Base-by-base conservation (phyloP, 2,797 vertebrate genomes). In the Taeniopygia guttata region DNA sequence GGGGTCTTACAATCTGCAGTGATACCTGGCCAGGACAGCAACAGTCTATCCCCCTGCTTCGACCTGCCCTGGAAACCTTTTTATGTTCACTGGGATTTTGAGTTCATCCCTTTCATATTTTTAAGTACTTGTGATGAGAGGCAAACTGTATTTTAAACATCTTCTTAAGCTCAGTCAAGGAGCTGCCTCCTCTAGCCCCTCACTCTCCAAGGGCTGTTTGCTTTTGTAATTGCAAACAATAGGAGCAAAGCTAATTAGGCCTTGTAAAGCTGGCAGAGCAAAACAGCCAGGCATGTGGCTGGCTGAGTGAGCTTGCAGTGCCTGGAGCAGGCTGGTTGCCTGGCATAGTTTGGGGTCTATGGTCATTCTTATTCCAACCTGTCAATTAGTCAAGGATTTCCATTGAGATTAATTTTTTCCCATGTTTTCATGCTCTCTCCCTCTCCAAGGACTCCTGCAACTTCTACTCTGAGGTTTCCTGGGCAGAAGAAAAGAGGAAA, bases 381-480 rank as follows among this genome's bases (percentile, higher is more conserved):
- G 94, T 93, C 95, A 96, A 95, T 96, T 96, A 96, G 91, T 93
- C 80, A 88, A 87, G 90, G 82, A 95, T 97, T 96, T 96, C 94
- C 36, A 95, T 34, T 92, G 88, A 94, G 95, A 97, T 96, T 96
- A 93, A 90, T 87, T 93, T 95, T 94, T 96, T 92, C 94, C 84
- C 91, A 87, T 93, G 93, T 94, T 93, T 95, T 91, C 3, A 2
- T 77, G 64, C 42, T 69, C 0, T 0, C 5, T 84, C 27, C 22
- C 3, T 89, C 36, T 77, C 55, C 22, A 56, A 84, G 40, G 68
- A 67, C 20, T 87, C 46, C 58, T 75, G 29, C 52, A 63, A 52
- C 30, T 42, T 89, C 26, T 13, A 34, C 9, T 68, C 69, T 68
- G 48, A 87, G 56, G 34, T 45, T 74, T 62, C 49, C 32, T 90